A percentile compares a stretch with the other conserved stretches of the same genome.
Evolutionary conservation across 2,797 vertebrate species (phyloP).

Genomic region (Rhynchotus rufescens): DNA sequence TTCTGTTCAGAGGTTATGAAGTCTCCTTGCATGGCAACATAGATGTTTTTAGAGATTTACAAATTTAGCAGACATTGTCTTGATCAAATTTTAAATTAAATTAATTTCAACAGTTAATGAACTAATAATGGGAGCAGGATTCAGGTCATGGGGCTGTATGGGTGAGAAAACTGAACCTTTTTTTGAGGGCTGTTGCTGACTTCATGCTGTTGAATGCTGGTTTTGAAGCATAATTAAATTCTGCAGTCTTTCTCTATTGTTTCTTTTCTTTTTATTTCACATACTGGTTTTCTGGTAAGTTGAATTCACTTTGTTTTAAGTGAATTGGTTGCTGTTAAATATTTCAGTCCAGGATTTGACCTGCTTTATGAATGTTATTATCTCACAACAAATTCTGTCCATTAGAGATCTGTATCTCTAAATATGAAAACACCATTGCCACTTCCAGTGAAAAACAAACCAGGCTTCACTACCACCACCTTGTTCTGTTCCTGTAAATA

Average conservation of each 20-base stretch:
- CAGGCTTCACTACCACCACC: background rate
- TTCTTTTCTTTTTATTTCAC: background rate
- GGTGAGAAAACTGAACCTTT: background rate
- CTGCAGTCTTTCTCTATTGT: background rate
- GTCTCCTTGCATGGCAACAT: background rate
- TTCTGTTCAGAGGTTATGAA: background rate
- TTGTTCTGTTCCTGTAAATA: background rate
- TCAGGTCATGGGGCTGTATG: background rate
- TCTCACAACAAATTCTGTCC: background rate
- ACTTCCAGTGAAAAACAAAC: background rate
- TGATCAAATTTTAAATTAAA: background rate
- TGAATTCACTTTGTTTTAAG: background rate
- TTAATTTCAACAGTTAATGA: background rate
- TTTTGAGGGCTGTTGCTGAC: background rate
- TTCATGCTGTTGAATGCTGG: background rate
- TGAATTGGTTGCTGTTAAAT: background rate
- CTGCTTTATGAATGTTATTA: background rate
- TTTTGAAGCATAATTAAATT: background rate
- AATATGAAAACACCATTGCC: background rate
- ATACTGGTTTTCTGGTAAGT: background rate
- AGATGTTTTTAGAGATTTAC: background rate
- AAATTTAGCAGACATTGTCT: background rate
- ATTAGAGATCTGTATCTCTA: slow-evolving; percentile 3
- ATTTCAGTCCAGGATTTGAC: slow-evolving; percentile 1
- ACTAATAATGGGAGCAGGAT: background rate